phyloP scores from a whole-genome alignment of 2,113 vertebrate genomes.

The Leucoraja erinaceus region DNA sequence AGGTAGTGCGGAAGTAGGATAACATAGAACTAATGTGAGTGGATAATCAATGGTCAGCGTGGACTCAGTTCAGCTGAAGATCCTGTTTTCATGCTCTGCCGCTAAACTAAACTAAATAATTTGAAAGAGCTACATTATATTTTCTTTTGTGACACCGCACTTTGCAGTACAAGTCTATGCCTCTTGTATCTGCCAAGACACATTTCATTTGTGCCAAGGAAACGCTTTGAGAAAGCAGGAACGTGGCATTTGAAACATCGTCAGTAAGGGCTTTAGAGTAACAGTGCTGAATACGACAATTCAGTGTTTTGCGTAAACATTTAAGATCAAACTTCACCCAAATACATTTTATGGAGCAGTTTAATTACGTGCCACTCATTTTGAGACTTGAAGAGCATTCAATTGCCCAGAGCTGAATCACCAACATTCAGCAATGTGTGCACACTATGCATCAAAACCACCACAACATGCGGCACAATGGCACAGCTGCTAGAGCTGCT shows the following conservation, averaged over 20 bases:
- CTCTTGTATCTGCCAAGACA: background rate
- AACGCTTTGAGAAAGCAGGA: background rate
- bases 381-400: background rate
- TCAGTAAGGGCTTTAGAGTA: background rate
- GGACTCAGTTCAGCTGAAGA: too few relatives aligned
- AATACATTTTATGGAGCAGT: too few relatives aligned
- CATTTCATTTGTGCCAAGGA: slow-evolving; percentile 16
- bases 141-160: background rate
- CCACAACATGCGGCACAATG: too few relatives aligned
- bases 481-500: too few relatives aligned
- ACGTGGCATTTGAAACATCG: slow-evolving; percentile 8
- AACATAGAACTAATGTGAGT: too few relatives aligned
- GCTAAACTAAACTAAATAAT: background rate
- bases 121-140: slow-evolving; percentile 17
- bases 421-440: too few relatives aligned
- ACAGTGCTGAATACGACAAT: background rate
- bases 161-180: background rate
- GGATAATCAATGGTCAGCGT: too few relatives aligned
- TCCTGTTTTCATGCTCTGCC: too few relatives aligned
- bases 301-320: background rate
- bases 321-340: background rate
- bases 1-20: too few relatives aligned
- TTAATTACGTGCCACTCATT: background rate
- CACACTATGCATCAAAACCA: too few relatives aligned
- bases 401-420: too few relatives aligned